A percentile compares a stretch with the other conserved stretches of the same genome.
phyloP scores from a whole-genome alignment of 2,113 vertebrate genomes.

The Syrmaticus mikado region DNA sequence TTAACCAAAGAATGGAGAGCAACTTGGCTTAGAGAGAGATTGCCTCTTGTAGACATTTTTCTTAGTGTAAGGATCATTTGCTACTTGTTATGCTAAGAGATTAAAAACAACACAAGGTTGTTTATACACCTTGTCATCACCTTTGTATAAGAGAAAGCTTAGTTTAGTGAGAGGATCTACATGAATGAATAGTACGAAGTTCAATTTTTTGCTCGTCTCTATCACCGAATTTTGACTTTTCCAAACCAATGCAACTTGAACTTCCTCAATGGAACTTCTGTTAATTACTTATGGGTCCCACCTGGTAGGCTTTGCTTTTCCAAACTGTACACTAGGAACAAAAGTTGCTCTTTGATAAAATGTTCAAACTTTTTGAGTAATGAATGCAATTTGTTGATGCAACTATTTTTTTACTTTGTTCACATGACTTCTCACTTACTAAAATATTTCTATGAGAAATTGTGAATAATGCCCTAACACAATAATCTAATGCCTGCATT shows the following conservation, averaged over 20 bases:
- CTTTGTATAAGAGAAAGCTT: background rate
- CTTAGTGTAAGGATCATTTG: slow-evolving; percentile 4
- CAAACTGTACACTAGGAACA: background rate
- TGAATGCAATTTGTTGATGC: background rate
- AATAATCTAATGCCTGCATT: background rate
- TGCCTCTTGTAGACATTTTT: background rate
- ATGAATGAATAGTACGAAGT: background rate
- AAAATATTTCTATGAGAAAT: background rate
- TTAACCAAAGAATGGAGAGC: slow-evolving; percentile 29
- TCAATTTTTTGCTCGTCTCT: background rate
- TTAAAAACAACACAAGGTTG: background rate
- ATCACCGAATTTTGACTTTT: background rate
- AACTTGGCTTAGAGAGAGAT: slow-evolving; percentile 36
- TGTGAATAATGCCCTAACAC: background rate
- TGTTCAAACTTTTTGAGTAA: background rate
- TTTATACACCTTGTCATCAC: slow-evolving; percentile 15
- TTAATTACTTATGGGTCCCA: background rate
- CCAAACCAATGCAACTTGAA: background rate
- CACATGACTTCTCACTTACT: background rate
- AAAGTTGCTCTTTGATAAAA: background rate
- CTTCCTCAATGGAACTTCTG: background rate
- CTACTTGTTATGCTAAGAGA: slow-evolving; percentile 38
- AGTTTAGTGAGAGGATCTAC: background rate
- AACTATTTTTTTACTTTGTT: background rate
- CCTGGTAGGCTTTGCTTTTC: background rate